phyloP scores from a whole-genome alignment of 2,113 vertebrate species.

The Sterna hirundo region DNA sequence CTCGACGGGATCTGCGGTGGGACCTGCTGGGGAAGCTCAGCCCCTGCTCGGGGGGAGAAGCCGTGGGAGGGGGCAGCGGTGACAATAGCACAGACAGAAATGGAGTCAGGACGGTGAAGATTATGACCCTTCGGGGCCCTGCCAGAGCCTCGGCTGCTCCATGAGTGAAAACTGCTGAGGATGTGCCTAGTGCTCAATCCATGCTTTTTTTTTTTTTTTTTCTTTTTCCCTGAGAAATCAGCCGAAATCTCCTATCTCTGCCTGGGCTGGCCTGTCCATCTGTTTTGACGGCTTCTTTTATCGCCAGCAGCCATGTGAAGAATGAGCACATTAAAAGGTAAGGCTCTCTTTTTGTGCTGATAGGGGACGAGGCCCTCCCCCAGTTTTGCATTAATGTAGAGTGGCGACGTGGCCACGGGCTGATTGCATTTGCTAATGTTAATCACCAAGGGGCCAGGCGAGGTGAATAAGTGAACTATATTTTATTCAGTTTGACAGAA shows the following conservation, averaged over 20 bases:
- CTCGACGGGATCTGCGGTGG: neutral
- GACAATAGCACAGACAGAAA: neutral
- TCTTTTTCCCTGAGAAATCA: neutral
- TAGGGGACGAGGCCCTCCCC: neutral
- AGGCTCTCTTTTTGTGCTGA: constrained; percentile 4
- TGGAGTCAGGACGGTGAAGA: neutral
- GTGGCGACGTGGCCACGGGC: neutral
- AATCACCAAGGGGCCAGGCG: constrained; percentile 37
- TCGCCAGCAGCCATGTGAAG: constrained; percentile 17
- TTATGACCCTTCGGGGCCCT: neutral
- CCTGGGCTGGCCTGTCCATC: neutral
- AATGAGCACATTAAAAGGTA: constrained; percentile 1
- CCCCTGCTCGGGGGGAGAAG: neutral
- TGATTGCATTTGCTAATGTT: constrained; percentile 57
- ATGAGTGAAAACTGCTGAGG: neutral
- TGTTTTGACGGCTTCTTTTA: constrained; percentile 37
- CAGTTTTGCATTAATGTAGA: constrained; percentile 6
- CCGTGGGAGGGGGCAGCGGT: neutral
- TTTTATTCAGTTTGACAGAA: constrained; percentile 54
- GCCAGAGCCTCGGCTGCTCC: neutral
- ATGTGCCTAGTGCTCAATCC: neutral
- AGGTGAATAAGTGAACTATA: constrained; percentile 39
- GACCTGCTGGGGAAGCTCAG: neutral
- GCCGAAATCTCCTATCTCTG: neutral
- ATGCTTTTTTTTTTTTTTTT: neutral